Percentiles rank a stretch among this genome's conserved stretches.
Conservation (phyloP, 1,140 invertebrate genomes). For the Coenobita brevimanus region DNA sequence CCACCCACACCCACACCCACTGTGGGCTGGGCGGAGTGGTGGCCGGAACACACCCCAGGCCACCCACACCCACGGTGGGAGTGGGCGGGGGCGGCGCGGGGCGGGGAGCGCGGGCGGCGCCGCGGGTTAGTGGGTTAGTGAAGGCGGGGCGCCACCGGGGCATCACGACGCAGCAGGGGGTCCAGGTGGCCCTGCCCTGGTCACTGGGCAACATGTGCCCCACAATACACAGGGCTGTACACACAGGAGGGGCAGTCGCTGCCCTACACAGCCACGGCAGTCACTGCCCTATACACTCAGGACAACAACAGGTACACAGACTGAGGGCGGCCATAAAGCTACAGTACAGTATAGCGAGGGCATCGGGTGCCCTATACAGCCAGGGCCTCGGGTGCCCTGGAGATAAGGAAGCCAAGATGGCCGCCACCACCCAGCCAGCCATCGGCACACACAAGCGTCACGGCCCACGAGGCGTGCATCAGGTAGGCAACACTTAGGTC, state of each 20-base stretch:
- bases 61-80: background rate
- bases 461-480: conserved; percentile 39
- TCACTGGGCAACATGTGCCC: conserved; percentile 30
- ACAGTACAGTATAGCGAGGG: too few species aligned
- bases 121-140: conserved; percentile 60
- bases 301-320: too few species aligned
- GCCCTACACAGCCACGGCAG: too few species aligned
- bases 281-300: too few species aligned
- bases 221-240: conserved; percentile 5
- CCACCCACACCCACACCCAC: too few species aligned
- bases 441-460: conserved; percentile 12
- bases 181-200: conserved; percentile 11
- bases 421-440: background rate
- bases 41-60: background rate
- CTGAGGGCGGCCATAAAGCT: too few species aligned
- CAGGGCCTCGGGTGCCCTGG: too few species aligned
- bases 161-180: conserved; percentile 65
- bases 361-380: too few species aligned
- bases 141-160: conserved; percentile 51
- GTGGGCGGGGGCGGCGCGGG: conserved; percentile 12
- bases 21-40: background rate
- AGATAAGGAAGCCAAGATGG: background rate
- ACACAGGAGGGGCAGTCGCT: background rate
- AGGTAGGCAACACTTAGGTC: conserved; percentile 52
- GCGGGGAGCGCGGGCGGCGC: conserved; percentile 48